These are phyloP conservation scores for Bos javanicus DNA, from an alignment of 2,113 vertebrate genomes.

Conservation along the genomic window DNA sequence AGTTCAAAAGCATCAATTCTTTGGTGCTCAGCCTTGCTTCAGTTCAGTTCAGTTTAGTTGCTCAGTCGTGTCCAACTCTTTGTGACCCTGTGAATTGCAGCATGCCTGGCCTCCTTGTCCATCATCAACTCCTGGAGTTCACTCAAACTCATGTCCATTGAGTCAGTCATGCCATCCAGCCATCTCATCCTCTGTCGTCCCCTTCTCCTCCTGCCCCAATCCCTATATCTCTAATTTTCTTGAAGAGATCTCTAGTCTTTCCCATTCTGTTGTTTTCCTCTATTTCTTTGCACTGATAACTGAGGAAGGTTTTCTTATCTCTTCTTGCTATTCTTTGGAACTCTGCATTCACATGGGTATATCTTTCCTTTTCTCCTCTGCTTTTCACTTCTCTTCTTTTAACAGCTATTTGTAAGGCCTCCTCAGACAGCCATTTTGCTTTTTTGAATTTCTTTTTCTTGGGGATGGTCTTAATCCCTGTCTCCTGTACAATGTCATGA, in stretches of 20 bases:
- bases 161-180: no score
- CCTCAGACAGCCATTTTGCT: neutral
- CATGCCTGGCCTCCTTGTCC: no score
- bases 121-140: no score
- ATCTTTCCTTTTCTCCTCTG: neutral
- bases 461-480: neutral
- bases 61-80: no score
- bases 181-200: no score
- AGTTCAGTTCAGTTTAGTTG: no score
- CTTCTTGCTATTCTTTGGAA: neutral
- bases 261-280: neutral
- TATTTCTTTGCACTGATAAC: neutral
- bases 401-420: neutral
- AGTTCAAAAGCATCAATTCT: no score
- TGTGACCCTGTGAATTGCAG: no score
- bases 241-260: neutral
- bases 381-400: neutral
- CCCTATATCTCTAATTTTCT: neutral
- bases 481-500: neutral
- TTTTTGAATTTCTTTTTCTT: neutral
- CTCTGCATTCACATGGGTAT: neutral
- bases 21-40: no score
- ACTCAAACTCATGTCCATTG: no score
- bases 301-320: neutral
- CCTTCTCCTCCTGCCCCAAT: no score